These are phyloP conservation scores for Malaclemys terrapin DNA, from an alignment of 2,113 vertebrate genomes.

Conservation along the genomic window DNA sequence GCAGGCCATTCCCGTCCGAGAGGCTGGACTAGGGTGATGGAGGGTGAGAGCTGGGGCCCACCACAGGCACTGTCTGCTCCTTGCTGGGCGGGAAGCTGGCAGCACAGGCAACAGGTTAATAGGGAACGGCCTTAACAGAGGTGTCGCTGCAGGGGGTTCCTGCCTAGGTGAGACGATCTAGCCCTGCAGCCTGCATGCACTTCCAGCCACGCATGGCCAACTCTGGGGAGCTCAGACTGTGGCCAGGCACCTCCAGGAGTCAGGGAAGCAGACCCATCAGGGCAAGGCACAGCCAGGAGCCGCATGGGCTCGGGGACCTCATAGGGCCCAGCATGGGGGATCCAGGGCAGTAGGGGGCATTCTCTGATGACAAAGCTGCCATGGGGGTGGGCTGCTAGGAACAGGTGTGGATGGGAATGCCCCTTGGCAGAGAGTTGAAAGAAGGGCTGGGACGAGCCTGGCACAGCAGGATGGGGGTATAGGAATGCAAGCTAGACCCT, in stretches of 20 bases:
- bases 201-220: neutral
- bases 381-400: no score
- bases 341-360: no score
- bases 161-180: neutral
- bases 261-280: no score
- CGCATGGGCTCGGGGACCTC: neutral
- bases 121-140: slow-evolving; percentile 61
- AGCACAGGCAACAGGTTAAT: accelerated
- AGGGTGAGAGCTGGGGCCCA: neutral
- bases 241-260: accelerated
- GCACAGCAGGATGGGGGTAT: no score
- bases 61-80: neutral
- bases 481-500: no score
- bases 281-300: neutral
- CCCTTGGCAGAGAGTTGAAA: no score
- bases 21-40: slow-evolving; percentile 4
- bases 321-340: neutral
- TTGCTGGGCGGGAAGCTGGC: accelerated
- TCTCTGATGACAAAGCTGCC: no score
- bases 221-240: neutral
- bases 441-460: no score
- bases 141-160: neutral
- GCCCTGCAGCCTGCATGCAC: accelerated
- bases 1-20: neutral
- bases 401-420: no score